Base-by-base conservation (phyloP, 2,888 invertebrate species). In the Cheilosia vulpina region DNA sequence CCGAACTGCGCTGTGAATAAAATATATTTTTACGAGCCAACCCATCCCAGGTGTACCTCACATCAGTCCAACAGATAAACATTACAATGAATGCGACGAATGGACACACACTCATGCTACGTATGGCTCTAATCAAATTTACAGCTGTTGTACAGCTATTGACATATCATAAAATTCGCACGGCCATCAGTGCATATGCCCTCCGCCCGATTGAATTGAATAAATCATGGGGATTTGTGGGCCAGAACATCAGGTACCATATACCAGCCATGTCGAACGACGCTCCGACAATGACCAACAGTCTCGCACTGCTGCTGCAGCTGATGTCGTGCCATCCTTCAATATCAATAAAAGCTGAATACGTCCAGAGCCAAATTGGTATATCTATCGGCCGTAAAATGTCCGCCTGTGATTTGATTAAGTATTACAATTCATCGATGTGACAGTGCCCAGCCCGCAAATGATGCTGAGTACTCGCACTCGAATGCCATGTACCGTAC, bases 111-210 rank as follows among this genome's bases (percentile, higher is more conserved):
- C 62, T 21, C n/a, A 50, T 41, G 50, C 45, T 60, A 47, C 57
- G 31, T 15, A 80, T 81, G 81, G 72, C 81, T 72, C 81, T 85
- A 85, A 85, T 85, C 76, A 81, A 85, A 85, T 85, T 81, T 85
- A 77, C 85, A 85, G 63, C 68, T 81, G 72, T 72, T 77, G 71
- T 72, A 77, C 72, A 55, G 34, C 66, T 68, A 85, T 85, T 77
- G 85, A 85, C 81, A 81, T 85, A 76, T 81, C 85, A 76, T 77
- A 81, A 81, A 85, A 81, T 72, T 58, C 71, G 57, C 31, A 65
- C 47, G 11, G 13, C 45, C 68, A 50, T 41, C 17, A 34, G 21
- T n/a, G n/a, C n/a, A 57, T 53, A 41, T 50, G 2, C 17, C 17
- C 11, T 21, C 13, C 11, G 24, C 68, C 50, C 68, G 47, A 50